Percentiles rank a stretch among this genome's conserved stretches.
Evolutionary conservation across 2,888 invertebrate genomes (phyloP).

Genomic region (Phaonia tiefii): DNA sequence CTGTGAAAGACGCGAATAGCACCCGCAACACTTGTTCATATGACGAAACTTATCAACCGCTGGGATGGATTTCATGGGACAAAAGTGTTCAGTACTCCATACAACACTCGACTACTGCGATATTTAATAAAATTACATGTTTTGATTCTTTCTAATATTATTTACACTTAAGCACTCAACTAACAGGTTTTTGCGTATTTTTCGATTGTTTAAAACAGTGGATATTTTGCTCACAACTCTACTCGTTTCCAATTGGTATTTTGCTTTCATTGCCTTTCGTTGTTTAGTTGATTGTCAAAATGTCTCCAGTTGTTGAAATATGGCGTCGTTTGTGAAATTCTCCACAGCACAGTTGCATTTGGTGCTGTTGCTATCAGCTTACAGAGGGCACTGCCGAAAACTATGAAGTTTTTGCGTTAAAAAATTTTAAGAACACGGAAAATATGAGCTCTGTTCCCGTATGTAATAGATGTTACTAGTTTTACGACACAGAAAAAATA

Average conservation of each 20-base stretch:
- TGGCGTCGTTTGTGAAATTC: conserved; percentile 60
- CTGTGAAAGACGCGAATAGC: conserved; percentile 35
- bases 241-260: conserved; percentile 57
- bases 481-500: too few relatives aligned
- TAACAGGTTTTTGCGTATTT: conserved; percentile 45
- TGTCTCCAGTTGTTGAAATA: conserved; percentile 55
- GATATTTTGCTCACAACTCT: conserved; percentile 56
- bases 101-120: neutral
- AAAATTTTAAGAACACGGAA: too few relatives aligned
- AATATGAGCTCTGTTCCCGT: too few relatives aligned
- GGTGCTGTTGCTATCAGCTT: neutral
- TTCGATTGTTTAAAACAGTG: neutral
- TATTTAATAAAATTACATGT: conserved; percentile 28
- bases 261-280: conserved; percentile 41
- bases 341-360: conserved; percentile 46
- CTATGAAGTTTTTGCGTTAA: too few relatives aligned
- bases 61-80: conserved; percentile 3
- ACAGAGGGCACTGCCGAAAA: neutral
- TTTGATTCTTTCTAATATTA: conserved; percentile 27
- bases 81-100: neutral
- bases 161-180: conserved; percentile 39
- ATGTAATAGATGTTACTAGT: too few relatives aligned
- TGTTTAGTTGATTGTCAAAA: conserved; percentile 62
- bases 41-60: conserved; percentile 34
- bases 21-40: conserved; percentile 49